Conservation (phyloP, 2,797 vertebrate species). For the Corythornis leucogaster region DNA sequence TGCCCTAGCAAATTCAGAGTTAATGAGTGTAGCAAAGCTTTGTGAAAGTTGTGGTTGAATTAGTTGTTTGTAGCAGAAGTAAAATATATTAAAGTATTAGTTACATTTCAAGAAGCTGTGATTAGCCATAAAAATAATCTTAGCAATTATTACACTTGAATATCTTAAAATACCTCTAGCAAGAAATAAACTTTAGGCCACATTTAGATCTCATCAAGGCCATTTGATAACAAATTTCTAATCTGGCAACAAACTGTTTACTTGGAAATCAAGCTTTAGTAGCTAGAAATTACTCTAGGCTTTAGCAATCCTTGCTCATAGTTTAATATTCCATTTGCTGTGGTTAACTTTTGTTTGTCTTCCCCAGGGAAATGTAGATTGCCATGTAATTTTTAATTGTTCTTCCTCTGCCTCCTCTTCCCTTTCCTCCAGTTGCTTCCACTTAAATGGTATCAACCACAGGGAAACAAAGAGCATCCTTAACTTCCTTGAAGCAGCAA, state of each 20-base stretch:
- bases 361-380: not conserved
- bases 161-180: constrained; percentile 46
- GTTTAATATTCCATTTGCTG: constrained; percentile 32
- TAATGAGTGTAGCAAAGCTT: constrained; percentile 45
- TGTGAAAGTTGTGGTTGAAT: constrained; percentile 52
- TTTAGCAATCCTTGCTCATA: constrained; percentile 31
- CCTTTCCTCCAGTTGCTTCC: not conserved
- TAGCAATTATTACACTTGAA: constrained; percentile 46
- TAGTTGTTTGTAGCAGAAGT: constrained; percentile 16
- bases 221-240: constrained; percentile 49
- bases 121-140: constrained; percentile 49
- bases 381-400: not conserved
- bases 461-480: not conserved
- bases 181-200: not conserved
- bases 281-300: constrained; percentile 27
- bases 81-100: not conserved
- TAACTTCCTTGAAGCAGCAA: not conserved
- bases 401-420: not conserved
- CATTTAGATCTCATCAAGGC: constrained; percentile 18
- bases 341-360: constrained; percentile 13
- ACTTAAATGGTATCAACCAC: not conserved
- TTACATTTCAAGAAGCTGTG: constrained; percentile 35
- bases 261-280: constrained; percentile 48
- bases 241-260: constrained; percentile 39
- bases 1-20: constrained; percentile 63